phyloP scores from a whole-genome alignment of 1,140 invertebrate genomes.

The Ooceraea biroi region DNA sequence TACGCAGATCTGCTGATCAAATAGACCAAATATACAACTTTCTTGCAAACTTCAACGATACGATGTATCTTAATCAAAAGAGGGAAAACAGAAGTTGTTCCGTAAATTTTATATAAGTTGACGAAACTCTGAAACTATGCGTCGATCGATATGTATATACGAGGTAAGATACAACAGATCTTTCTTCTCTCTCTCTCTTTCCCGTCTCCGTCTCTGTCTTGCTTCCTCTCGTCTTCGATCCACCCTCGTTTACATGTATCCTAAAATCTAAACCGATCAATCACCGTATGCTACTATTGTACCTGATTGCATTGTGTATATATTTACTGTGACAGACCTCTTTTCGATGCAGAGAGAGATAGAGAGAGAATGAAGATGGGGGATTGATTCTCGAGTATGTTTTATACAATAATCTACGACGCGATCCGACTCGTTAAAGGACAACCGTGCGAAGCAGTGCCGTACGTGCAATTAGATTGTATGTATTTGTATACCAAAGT shows the following conservation, averaged over 20 bases:
- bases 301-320: conserved; percentile 81
- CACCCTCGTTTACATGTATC: background rate
- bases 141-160: conserved; percentile 5
- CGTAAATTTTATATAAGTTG: conserved; percentile 25
- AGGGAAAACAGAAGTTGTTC: conserved; percentile 31
- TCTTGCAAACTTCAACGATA: conserved; percentile 7
- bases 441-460: conserved; percentile 32
- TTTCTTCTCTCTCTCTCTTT: conserved; percentile 66
- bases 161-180: background rate
- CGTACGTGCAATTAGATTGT: conserved; percentile 49
- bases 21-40: conserved; percentile 37
- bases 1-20: conserved; percentile 48
- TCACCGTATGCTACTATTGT: conserved; percentile 81
- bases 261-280: conserved; percentile 67
- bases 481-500: conserved; percentile 81
- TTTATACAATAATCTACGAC: conserved; percentile 35
- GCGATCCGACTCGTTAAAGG: conserved; percentile 15
- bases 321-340: conserved; percentile 67
- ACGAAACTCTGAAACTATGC: background rate
- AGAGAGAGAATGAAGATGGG: conserved; percentile 28
- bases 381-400: conserved; percentile 11
- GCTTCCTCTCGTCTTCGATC: background rate
- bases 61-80: conserved; percentile 33
- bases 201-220: background rate
- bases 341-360: conserved; percentile 61